phyloP scores from a whole-genome alignment of 2,888 invertebrate species.

The Cryptus viduatorius region DNA sequence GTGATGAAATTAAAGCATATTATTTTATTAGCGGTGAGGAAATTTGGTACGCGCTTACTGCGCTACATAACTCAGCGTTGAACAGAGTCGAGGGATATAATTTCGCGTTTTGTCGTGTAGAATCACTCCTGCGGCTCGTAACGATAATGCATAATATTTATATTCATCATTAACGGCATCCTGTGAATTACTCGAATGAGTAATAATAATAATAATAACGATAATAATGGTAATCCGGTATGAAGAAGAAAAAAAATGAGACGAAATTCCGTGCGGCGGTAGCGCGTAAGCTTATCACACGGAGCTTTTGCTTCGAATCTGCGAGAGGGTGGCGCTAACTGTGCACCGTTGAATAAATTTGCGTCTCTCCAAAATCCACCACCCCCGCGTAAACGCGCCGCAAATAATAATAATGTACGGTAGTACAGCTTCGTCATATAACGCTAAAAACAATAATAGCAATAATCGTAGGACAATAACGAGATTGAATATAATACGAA shows the following conservation, averaged over 20 bases:
- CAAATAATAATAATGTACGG: slow-evolving; percentile 43
- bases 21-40: slow-evolving; percentile 28
- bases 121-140: not conserved
- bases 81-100: not conserved
- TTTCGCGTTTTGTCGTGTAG: not conserved
- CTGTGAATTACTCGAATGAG: slow-evolving; percentile 10
- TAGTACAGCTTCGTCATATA: slow-evolving; percentile 11
- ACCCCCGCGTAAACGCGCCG: not conserved
- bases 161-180: slow-evolving; percentile 10
- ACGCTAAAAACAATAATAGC: slow-evolving; percentile 45
- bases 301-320: slow-evolving; percentile 25
- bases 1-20: slow-evolving; percentile 33
- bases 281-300: not conserved
- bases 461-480: slow-evolving; percentile 20
- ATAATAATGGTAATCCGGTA: not conserved
- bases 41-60: not conserved
- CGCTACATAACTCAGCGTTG: not conserved
- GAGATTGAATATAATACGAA: slow-evolving; percentile 42
- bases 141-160: slow-evolving; percentile 15
- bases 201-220: not conserved
- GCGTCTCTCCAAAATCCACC: not conserved
- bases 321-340: not conserved
- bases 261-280: not conserved
- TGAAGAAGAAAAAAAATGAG: slow-evolving; percentile 6
- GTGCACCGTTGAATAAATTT: slow-evolving; percentile 50